These are phyloP conservation scores for Lasioglossum vierecki DNA, from an alignment of 2,888 invertebrate genomes.

Conservation along the genomic window DNA sequence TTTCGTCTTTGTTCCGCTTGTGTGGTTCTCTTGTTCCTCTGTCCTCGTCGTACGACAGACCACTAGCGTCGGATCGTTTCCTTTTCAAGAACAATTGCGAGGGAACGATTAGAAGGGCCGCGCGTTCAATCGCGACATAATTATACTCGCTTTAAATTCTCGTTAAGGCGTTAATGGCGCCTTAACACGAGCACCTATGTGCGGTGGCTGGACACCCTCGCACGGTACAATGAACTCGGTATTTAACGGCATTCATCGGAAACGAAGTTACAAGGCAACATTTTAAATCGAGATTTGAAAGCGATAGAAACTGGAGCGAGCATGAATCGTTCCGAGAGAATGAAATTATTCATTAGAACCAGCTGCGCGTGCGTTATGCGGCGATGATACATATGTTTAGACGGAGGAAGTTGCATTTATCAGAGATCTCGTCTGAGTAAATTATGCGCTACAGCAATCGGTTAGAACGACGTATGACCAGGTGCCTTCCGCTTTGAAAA, in stretches of 20 bases:
- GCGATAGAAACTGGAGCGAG: not conserved
- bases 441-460: slow-evolving; percentile 36
- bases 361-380: not conserved
- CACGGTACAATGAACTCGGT: not conserved
- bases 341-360: slow-evolving; percentile 9
- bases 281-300: not conserved
- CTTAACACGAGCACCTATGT: slow-evolving; percentile 57
- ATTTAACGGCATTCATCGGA: not conserved
- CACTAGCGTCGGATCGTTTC: slow-evolving; percentile 24
- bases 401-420: not conserved
- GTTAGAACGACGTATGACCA: slow-evolving; percentile 35
- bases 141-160: slow-evolving; percentile 79
- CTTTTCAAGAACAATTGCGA: slow-evolving; percentile 71
- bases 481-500: slow-evolving; percentile 20
- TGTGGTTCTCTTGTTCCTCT: slow-evolving; percentile 19
- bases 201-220: slow-evolving; percentile 1
- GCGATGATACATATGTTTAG: too few relatives aligned
- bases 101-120: slow-evolving; percentile 50
- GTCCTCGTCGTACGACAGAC: not conserved
- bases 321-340: not conserved
- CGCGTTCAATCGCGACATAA: slow-evolving; percentile 72
- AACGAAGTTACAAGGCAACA: not conserved
- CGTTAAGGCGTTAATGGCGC: slow-evolving; percentile 76
- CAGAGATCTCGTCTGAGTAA: slow-evolving; percentile 16
- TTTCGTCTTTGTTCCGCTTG: slow-evolving; percentile 31